phyloP scores from a whole-genome alignment of 2,888 invertebrate genomes.

The Sphaerophoria taeniata region DNA sequence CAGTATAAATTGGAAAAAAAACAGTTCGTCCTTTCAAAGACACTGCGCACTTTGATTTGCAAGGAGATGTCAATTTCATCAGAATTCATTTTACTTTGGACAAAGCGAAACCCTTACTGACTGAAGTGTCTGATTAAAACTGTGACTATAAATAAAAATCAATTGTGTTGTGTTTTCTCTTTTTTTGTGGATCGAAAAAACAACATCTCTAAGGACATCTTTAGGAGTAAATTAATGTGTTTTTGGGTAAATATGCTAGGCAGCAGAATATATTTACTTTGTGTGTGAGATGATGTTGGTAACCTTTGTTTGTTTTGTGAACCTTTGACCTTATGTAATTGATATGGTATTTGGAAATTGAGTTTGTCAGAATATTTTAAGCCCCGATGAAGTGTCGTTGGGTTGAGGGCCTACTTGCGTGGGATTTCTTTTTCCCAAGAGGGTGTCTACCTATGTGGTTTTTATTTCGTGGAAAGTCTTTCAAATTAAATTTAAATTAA shows the following conservation, averaged over 20 bases:
- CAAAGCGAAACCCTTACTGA: neutral
- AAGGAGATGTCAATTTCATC: constrained; percentile 29
- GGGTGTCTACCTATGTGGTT: too few relatives aligned
- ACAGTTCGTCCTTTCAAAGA: constrained; percentile 21
- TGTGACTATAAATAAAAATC: constrained; percentile 2
- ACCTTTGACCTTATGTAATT: constrained; percentile 23
- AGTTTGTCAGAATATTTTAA: neutral
- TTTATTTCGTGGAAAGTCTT: too few relatives aligned
- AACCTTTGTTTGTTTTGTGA: constrained; percentile 1
- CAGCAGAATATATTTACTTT: neutral
- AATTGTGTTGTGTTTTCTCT: constrained; percentile 7
- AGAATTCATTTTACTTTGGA: constrained; percentile 28
- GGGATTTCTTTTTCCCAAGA: neutral
- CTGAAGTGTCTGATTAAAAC: neutral
- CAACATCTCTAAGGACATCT: neutral
- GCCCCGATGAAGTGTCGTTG: neutral
- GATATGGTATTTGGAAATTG: neutral
- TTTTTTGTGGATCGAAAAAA: neutral
- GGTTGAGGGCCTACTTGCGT: neutral
- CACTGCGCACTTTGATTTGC: constrained; percentile 51
- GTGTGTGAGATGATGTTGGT: neutral
- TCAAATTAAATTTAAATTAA: too few relatives aligned
- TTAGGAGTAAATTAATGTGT: constrained; percentile 8
- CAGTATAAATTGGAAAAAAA: constrained; percentile 46
- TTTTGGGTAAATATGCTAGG: neutral